Evolutionary conservation across 2,113 vertebrate genomes (phyloP).

Genomic region (Butorides virescens): DNA sequence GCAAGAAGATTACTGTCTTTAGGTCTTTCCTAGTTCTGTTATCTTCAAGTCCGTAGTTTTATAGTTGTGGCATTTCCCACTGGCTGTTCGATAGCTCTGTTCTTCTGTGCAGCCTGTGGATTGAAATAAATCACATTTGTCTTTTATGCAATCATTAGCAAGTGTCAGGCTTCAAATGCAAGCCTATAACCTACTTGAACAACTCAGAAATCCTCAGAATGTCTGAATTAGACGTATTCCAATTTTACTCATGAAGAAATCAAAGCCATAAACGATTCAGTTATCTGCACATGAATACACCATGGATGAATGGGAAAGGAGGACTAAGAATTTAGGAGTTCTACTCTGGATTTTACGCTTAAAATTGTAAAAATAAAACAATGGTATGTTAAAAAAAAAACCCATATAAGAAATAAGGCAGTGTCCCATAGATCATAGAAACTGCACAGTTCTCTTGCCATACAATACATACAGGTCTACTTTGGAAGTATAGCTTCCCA

Average conservation of each 20-base stretch:
- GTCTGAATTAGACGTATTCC: background rate
- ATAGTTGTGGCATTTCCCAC: background rate
- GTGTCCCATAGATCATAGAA: background rate
- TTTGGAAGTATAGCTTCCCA: background rate
- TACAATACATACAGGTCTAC: background rate
- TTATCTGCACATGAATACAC: background rate
- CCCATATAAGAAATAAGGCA: background rate
- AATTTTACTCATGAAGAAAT: background rate
- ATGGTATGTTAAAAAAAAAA: background rate
- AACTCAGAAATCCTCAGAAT: background rate
- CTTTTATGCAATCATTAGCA: background rate
- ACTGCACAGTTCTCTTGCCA: background rate
- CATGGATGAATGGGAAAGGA: background rate
- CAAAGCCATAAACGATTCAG: background rate
- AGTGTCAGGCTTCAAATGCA: background rate
- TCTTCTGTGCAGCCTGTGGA: background rate
- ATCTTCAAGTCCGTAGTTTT: background rate
- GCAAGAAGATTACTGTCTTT: background rate
- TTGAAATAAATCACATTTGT: background rate
- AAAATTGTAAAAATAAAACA: background rate
- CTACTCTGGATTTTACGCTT: background rate
- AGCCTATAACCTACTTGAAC: background rate
- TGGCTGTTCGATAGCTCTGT: background rate
- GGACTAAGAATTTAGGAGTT: background rate
- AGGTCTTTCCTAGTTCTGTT: background rate